Base-by-base conservation (phyloP, 2,797 vertebrate genomes). In the Halcyon badia region DNA sequence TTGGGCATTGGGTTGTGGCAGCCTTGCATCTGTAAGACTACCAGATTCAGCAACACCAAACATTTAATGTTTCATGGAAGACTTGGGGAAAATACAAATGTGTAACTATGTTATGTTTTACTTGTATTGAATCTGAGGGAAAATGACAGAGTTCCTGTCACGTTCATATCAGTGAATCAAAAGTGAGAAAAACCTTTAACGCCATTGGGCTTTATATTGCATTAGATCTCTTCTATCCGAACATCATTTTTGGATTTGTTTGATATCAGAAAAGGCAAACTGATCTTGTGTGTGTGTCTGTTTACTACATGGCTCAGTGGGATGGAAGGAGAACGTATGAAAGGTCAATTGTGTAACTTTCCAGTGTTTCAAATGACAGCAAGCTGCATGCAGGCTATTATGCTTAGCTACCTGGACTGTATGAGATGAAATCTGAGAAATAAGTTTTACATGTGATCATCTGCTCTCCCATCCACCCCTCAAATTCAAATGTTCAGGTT, bases 1-100 rank as follows among this genome's bases (percentile, higher is more conserved):
- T 39, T 26, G 21, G 6, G 0, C 6, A 2, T 11, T 0, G 0
- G 14, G 3, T 37, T 83, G 20, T 44, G 54, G 19, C n/a, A 87
- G 20, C 11, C 11, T 70, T 66, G 48, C 21, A n/a, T 81, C 30
- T 54, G 0, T 37, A 10, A 86, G 6, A 9, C 7, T 58, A 51
- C 6, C 14, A 73, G 46, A 58, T 77, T 77, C 35, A 73, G 14
- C 8, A 78, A 0, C 21, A 54, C 10, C 13, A 51, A 75, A 41
- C 2, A n/a, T 15, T 56, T 56, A 26, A 13, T 76, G 79, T 69
- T 91, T 90, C 12, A 52, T 22, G 10, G 16, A 54, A 90, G 3
- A 11, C 11, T 60, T n/a, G 5, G 7, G 24, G 15, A 65, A 94
- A 93, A 78, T 14, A 52, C 76, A 94, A 83, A 57, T n/a, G 2